Evolutionary conservation across 2,113 vertebrate species (phyloP), one percentile per base, ranked within the genome.

Genomic region (Rhagologus leucostigma): DNA sequence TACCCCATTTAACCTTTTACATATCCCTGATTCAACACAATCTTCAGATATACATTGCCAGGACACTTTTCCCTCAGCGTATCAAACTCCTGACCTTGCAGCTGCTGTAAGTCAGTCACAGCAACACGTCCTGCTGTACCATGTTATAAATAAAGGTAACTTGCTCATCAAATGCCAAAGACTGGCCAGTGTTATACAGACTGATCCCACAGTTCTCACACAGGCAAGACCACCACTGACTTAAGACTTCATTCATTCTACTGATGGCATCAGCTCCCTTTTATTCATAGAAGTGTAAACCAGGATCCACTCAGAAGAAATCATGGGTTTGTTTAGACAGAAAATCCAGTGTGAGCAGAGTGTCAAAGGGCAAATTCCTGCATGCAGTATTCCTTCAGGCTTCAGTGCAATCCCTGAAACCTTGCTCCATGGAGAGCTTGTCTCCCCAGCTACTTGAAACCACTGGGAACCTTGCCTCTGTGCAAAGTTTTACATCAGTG

Each of bases 91-190:
- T 97, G 97, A 97, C 96, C 95, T 97, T 96, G 96, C 90, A 94
- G 95, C 92, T 96, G 94, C 59, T 97, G 37, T 83, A 63, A 96
- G 94, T 96, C 96, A 93, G 71, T 97, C 96, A 96, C 86, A 52
- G 44, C 12, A 42, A 94, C 84, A 83, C 1, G 10, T 96, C 77
- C 89, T 89, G 71, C 84, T 95, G 95, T 46, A 83, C 85, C 69
- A 20, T 90, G 90, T 96, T 97, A 96, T 96, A 98, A 97, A 98
- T 97, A 98, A 97, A 97, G 95, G 91, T 75, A 86, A 90, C 96
- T 97, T 95, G 75, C 89, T 97, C 73, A 89, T 95, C 94, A 76
- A 63, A 95, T 96, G 88, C 95, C 96, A 95, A 74, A 83, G 65
- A 89, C 57, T 62, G 87, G 64, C 78, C 44, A 67, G 75, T 30